A percentile compares a stretch with the other conserved stretches of the same genome.
Evolutionary conservation across 92 coral and sea anemone genomes (phyloP).

Genomic region (Ricordea florida): DNA sequence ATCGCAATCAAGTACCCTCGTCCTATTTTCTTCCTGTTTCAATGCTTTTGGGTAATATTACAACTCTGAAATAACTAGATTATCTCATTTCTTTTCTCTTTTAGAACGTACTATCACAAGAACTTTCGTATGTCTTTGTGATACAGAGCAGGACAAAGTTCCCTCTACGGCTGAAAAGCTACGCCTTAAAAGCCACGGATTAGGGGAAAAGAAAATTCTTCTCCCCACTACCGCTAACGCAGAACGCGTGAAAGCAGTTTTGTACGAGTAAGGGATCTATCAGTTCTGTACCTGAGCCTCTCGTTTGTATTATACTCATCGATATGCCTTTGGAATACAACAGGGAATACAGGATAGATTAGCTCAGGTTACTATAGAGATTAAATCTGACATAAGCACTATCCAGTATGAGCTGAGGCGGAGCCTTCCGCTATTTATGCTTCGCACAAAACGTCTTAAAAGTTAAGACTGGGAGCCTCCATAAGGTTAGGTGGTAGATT

Average conservation of each 20-base stretch:
- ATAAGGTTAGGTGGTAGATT: no score
- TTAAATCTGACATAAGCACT: no score
- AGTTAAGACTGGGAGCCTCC: no score
- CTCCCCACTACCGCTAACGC: constrained; percentile 29
- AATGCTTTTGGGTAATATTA: not conserved
- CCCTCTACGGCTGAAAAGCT: constrained; percentile 36
- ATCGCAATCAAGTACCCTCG: no score
- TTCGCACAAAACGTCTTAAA: no score
- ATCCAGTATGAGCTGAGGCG: no score
- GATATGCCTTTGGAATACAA: not conserved
- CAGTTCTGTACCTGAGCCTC: no score
- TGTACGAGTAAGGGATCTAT: constrained; percentile 34
- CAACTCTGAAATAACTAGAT: not conserved
- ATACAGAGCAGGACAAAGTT: constrained; percentile 21
- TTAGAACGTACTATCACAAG: constrained; percentile 39
- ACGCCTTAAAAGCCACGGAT: constrained; percentile 9
- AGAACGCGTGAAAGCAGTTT: constrained; percentile 23
- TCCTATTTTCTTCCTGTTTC: no score
- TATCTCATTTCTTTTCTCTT: not conserved
- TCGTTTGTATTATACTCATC: not conserved
- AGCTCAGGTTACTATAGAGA: no score
- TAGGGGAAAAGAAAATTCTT: constrained; percentile 49
- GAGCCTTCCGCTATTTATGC: no score
- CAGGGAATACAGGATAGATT: no score
- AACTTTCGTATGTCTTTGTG: constrained; percentile 36